Evolutionary conservation across 2,888 invertebrate genomes (phyloP), one percentile per base, ranked within the genome.

Genomic region (Drosophila diplacantha): DNA sequence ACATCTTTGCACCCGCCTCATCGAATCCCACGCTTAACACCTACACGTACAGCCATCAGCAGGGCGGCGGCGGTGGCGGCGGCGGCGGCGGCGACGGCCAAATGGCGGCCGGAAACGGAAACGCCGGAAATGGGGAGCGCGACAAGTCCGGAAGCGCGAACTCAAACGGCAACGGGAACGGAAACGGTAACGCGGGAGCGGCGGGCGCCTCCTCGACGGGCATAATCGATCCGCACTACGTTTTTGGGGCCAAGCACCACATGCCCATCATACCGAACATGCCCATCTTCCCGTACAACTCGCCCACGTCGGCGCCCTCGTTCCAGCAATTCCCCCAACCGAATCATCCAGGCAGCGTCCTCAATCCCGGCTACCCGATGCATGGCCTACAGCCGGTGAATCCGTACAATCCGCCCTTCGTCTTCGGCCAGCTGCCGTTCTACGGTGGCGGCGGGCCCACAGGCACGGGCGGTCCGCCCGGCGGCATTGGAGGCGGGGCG

Each of bases 321-420:
- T 88, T 87, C 85, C 87, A 87, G 82, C 89, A 87, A 75, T 87
- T 87, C 77, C 88, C 88, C 24, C 88, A 88, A 85, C 87, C 88
- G 60, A 87, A 87, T 72, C 86, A 88, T 85, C 89, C 89, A 72
- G 87, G 87, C 75, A 85, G 84, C 75, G 84, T 85, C 16, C 85
- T 87, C 57, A 87, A 87, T 74, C 87, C 87, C 37, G 86, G 86
- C 56, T 86, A 86, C 64, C 87, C 87, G 14, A 78, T 78, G 80
- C 84, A 81, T 41, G 84, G 86, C 69, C 82, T 85, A 44, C 87
- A 87, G 79, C 87, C 87, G 72, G 78, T 85, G 75, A 87, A 88
- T 80, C 87, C 88, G 47, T 87, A 86, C 85, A 85, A 84, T 84
- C 84, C 86, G 70, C 76, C 88, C 73, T 88, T 86, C 80, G 85